phyloP scores from a whole-genome alignment of 2,888 invertebrate species.

The Quadroppia sp. region DNA sequence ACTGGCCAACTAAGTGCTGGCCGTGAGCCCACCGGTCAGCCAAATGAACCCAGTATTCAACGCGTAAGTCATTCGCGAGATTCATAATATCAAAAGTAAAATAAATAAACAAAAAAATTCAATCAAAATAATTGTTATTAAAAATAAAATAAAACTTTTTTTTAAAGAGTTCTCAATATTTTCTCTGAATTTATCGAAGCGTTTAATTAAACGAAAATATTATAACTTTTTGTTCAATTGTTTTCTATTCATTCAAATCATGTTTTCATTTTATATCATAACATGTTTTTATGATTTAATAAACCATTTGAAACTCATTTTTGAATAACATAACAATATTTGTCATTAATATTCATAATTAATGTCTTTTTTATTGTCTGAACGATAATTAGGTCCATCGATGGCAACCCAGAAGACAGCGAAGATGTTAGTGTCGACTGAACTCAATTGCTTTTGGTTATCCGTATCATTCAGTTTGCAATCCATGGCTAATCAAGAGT shows the following conservation, averaged over 20 bases:
- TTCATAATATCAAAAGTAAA: background rate
- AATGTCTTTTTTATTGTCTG: background rate
- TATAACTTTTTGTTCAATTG: too few relatives aligned
- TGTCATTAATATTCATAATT: background rate
- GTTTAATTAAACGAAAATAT: background rate
- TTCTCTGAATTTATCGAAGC: background rate
- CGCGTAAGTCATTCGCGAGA: background rate
- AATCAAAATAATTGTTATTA: too few relatives aligned
- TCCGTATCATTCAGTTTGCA: background rate
- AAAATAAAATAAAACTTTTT: too few relatives aligned
- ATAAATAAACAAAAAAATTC: too few relatives aligned
- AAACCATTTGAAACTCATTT: too few relatives aligned
- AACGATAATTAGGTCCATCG: constrained; percentile 4
- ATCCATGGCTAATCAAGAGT: background rate
- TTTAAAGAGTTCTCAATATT: background rate
- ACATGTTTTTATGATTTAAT: too few relatives aligned
- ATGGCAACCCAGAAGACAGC: constrained; percentile 7
- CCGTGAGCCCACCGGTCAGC: background rate
- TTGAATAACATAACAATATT: too few relatives aligned
- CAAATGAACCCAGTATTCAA: background rate
- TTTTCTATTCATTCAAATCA: too few relatives aligned
- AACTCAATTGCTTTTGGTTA: too few relatives aligned
- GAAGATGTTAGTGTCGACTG: background rate
- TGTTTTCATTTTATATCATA: too few relatives aligned
- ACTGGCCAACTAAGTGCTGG: background rate